Evolutionary conservation across 2,113 vertebrate species (phyloP).

Genomic region (Elaphurus davidianus): DNA sequence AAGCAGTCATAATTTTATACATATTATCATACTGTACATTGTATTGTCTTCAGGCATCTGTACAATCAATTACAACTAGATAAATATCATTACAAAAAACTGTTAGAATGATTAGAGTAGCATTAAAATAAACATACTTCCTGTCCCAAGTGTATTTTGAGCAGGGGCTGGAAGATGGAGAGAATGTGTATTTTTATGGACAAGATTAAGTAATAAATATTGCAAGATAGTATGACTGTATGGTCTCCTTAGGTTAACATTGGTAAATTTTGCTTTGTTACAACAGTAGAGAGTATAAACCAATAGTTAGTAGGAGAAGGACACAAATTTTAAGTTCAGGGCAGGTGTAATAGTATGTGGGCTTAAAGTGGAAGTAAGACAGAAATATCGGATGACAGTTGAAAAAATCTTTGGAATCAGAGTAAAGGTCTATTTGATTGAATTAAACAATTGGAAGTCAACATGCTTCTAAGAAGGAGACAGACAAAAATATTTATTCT

Average conservation of each 20-base stretch:
- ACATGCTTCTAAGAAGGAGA: neutral
- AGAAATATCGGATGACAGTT: neutral
- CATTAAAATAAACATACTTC: slow-evolving; percentile 17
- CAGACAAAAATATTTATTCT: neutral
- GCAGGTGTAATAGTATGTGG: neutral
- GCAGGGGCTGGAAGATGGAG: neutral
- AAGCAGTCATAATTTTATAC: slow-evolving; percentile 11
- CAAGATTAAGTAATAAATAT: neutral
- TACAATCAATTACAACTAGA: slow-evolving; percentile 1
- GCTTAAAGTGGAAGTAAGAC: neutral
- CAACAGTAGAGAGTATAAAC: neutral
- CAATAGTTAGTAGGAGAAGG: neutral
- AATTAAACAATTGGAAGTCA: neutral
- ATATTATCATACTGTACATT: neutral
- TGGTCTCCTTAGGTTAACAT: neutral
- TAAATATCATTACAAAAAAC: neutral
- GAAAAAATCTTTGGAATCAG: neutral
- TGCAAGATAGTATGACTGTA: neutral
- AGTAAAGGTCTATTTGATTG: neutral
- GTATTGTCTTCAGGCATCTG: neutral
- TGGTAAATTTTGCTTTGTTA: neutral
- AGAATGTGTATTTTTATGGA: neutral
- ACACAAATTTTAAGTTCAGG: neutral
- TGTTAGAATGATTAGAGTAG: neutral
- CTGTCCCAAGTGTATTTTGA: neutral